Conservation (phyloP, 2,888 invertebrate genomes). For the Euclidia mi region DNA sequence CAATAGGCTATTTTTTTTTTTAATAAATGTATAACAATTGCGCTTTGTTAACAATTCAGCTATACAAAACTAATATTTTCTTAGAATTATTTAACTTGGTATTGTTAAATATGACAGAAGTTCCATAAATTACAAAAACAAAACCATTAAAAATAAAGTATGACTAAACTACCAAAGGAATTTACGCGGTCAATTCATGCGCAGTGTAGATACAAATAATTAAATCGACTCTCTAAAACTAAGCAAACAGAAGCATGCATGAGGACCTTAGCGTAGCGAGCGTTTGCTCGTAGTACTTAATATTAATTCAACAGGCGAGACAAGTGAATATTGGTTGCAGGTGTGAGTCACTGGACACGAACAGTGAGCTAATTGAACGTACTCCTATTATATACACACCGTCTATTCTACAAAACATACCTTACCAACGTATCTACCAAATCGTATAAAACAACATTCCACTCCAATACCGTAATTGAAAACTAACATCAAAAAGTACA, state of each 20-base stretch:
- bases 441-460: too few relatives aligned
- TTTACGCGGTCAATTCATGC: neutral
- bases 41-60: too few relatives aligned
- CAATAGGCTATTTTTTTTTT: too few relatives aligned
- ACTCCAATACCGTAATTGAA: too few relatives aligned
- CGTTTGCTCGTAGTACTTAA: conserved; percentile 19
- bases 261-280: conserved; percentile 17
- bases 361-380: conserved; percentile 39
- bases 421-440: neutral
- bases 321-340: conserved; percentile 37
- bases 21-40: too few relatives aligned
- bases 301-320: conserved; percentile 40
- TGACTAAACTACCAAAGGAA: neutral
- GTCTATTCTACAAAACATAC: conserved; percentile 6
- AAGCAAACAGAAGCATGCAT: conserved; percentile 19
- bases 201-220: neutral
- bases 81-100: too few relatives aligned
- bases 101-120: too few relatives aligned
- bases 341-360: conserved; percentile 24
- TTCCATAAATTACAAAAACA: too few relatives aligned
- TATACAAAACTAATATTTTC: too few relatives aligned
- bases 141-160: too few relatives aligned
- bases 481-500: neutral
- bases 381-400: conserved; percentile 21
- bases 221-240: conserved; percentile 9